phyloP scores from a whole-genome alignment of 2,797 vertebrate genomes.

The Hapalemur alaotrensis region DNA sequence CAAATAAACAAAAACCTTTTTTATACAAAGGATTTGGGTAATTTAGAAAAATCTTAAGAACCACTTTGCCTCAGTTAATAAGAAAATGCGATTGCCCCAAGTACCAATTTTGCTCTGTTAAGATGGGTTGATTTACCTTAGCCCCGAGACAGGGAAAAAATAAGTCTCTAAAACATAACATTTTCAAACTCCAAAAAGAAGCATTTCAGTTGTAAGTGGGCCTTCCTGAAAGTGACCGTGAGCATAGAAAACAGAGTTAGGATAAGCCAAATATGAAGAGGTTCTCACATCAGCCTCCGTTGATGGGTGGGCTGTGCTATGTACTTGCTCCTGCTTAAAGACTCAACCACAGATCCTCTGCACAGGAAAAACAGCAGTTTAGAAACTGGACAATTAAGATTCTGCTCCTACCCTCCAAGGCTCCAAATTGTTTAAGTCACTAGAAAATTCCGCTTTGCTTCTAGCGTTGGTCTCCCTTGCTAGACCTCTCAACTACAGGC shows the following conservation, averaged over 20 bases:
- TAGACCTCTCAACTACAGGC: not conserved
- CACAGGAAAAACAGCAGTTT: not conserved
- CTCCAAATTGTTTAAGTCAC: not conserved
- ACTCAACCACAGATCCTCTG: not conserved
- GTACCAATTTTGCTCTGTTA: not conserved
- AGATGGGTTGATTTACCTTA: not conserved
- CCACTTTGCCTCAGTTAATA: not conserved
- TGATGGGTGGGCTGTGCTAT: not conserved
- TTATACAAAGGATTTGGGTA: not conserved
- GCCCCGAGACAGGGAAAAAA: not conserved
- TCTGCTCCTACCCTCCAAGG: not conserved
- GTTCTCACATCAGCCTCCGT: not conserved
- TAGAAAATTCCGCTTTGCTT: conserved; percentile 22
- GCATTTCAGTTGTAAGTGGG: not conserved
- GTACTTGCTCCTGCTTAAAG: not conserved
- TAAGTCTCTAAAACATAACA: not conserved
- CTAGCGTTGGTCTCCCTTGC: not conserved
- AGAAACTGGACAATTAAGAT: not conserved
- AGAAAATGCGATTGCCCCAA: not conserved
- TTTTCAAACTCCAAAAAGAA: not conserved
- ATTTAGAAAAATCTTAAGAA: not conserved
- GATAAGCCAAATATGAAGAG: not conserved
- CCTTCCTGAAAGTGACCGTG: not conserved
- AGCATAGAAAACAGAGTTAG: not conserved
- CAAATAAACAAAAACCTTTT: not conserved